phyloP scores from a whole-genome alignment of 2,113 vertebrate species.

The Sakesphorus luctuosus region DNA sequence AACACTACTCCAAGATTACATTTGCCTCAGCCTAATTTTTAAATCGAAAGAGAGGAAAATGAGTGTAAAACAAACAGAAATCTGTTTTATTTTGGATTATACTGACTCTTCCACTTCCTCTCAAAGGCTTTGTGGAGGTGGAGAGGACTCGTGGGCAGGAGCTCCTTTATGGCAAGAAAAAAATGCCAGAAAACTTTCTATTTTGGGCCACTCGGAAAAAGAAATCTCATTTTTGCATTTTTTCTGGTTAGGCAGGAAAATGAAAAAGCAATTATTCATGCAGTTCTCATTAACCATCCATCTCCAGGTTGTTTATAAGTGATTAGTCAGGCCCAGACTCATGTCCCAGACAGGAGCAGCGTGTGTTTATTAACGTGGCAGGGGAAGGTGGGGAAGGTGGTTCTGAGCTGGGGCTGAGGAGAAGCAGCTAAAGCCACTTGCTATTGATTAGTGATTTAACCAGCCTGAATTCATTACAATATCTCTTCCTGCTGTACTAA shows the following conservation, averaged over 20 bases:
- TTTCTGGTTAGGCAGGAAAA: slow-evolving; percentile 31
- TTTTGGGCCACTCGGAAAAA: neutral
- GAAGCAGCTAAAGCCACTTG: neutral
- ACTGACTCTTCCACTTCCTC: neutral
- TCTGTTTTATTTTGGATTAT: neutral
- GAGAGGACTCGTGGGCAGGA: neutral
- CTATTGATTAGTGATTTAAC: slow-evolving; percentile 39
- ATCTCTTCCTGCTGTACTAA: neutral
- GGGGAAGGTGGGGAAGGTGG: neutral
- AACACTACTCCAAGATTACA: neutral
- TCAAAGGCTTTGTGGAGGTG: neutral
- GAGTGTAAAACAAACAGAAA: slow-evolving; percentile 8
- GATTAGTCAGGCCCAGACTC: slow-evolving; percentile 26
- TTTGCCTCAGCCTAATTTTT: neutral
- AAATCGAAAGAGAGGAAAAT: neutral
- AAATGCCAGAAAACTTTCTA: neutral
- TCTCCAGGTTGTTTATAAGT: slow-evolving; percentile 37
- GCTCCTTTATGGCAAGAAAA: neutral
- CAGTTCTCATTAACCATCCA: slow-evolving; percentile 50
- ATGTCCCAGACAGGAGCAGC: slow-evolving; percentile 14
- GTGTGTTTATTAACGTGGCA: neutral
- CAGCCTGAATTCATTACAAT: neutral
- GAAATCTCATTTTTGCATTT: slow-evolving; percentile 3
- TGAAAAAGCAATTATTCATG: slow-evolving; percentile 58
- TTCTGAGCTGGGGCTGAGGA: neutral